Percentiles rank a stretch among this genome's conserved stretches.
These are phyloP conservation scores for Psettodes erumei DNA, from an alignment of 2,113 vertebrate genomes.

Conservation along the genomic window DNA sequence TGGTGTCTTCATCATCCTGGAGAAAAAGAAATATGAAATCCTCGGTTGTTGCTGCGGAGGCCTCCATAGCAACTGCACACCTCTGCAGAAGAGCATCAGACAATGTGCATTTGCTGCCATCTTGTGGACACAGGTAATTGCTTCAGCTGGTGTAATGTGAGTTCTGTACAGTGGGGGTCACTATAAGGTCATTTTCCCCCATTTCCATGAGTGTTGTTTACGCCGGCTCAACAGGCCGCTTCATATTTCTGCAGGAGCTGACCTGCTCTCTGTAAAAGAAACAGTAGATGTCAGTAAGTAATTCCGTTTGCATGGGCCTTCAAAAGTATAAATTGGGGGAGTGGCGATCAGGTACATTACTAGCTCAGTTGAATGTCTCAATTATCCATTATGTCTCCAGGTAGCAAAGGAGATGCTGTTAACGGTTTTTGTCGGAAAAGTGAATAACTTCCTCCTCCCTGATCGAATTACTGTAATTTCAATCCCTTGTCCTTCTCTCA, in stretches of 20 bases:
- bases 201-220: conserved; percentile 19
- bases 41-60: background rate
- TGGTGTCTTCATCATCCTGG: conserved; percentile 33
- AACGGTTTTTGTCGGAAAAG: background rate
- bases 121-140: conserved; percentile 32
- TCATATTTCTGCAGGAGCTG: conserved; percentile 26
- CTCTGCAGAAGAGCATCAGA: background rate
- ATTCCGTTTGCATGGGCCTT: background rate
- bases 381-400: background rate
- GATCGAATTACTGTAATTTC: background rate
- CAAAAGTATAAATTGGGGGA: background rate
- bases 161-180: conserved; percentile 51
- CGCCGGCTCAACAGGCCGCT: conserved; percentile 4
- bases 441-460: background rate
- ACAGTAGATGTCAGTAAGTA: conserved; percentile 62
- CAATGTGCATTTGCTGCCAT: conserved; percentile 61
- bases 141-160: conserved; percentile 14
- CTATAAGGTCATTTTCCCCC: conserved; percentile 39
- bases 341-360: background rate
- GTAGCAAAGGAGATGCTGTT: too few relatives aligned
- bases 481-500: background rate
- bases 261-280: background rate
- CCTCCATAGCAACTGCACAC: background rate
- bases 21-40: conserved; percentile 30
- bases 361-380: background rate